phyloP scores from a whole-genome alignment of 2,113 vertebrate species.

The Nanorana parkeri region DNA sequence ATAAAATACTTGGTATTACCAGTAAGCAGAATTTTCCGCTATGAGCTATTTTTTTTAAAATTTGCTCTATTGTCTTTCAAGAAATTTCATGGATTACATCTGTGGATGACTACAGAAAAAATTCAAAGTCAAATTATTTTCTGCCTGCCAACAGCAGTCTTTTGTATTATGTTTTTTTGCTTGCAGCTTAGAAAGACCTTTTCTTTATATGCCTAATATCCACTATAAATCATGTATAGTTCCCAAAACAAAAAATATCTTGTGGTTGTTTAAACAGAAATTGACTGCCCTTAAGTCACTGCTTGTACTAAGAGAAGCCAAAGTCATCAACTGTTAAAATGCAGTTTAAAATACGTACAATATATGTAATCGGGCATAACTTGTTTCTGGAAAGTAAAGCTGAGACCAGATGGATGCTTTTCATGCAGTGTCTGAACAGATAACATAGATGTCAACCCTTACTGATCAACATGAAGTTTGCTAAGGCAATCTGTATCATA shows the following conservation, averaged over 20 bases:
- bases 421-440: too few species aligned
- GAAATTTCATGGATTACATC: constrained; percentile 39
- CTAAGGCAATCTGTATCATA: too few species aligned
- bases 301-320: constrained; percentile 8
- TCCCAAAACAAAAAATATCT: constrained; percentile 26
- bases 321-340: constrained; percentile 17
- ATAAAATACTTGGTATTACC: constrained; percentile 1
- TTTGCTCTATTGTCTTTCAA: constrained; percentile 8
- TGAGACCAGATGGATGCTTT: not conserved
- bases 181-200: constrained; percentile 42
- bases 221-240: constrained; percentile 38
- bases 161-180: constrained; percentile 36
- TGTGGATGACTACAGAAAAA: constrained; percentile 17
- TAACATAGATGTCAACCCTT: not conserved
- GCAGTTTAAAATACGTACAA: not conserved
- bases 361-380: not conserved
- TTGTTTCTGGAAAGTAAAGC: not conserved
- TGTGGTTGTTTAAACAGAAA: constrained; percentile 37
- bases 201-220: constrained; percentile 39
- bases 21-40: constrained; percentile 5
- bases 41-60: constrained; percentile 1
- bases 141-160: constrained; percentile 15
- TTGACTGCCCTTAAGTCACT: constrained; percentile 31
- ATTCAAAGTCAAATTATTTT: constrained; percentile 32
- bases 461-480: not conserved